phyloP scores from a whole-genome alignment of 2,888 invertebrate genomes.

The Calephelis perditalis region DNA sequence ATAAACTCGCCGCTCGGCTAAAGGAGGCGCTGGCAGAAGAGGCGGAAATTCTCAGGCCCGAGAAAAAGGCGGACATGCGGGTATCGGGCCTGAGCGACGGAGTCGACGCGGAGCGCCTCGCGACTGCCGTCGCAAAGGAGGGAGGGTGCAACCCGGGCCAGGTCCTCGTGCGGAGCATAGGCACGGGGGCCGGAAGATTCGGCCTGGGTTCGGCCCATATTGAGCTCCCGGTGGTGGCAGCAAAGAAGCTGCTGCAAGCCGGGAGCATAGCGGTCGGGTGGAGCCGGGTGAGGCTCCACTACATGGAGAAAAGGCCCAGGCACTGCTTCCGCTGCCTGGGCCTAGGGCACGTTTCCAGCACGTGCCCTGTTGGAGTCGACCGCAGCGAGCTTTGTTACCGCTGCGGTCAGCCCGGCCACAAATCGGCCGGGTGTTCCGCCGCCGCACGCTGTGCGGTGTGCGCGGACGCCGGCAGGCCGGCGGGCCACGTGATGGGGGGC shows the following conservation, averaged over 20 bases:
- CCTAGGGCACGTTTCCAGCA: too few relatives aligned
- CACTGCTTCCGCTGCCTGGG: constrained; percentile 10
- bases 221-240: neutral
- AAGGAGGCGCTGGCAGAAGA: constrained; percentile 1
- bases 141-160: neutral
- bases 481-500: too few relatives aligned
- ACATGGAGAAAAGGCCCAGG: constrained; percentile 4
- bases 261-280: constrained; percentile 11
- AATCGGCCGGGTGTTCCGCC: too few relatives aligned
- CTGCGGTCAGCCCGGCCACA: too few relatives aligned
- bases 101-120: neutral
- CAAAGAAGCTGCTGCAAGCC: neutral
- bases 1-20: neutral
- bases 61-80: neutral
- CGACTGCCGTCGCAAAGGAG: neutral
- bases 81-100: constrained; percentile 13
- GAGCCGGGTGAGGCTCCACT: constrained; percentile 1
- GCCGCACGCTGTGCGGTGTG: too few relatives aligned
- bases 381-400: too few relatives aligned
- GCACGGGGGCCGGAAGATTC: too few relatives aligned
- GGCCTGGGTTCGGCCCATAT: neutral
- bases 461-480: too few relatives aligned
- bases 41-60: constrained; percentile 8
- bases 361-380: too few relatives aligned
- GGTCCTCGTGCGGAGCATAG: neutral